phyloP scores from a whole-genome alignment of 1,140 invertebrate genomes.

The Diachasmimorpha longicaudata region DNA sequence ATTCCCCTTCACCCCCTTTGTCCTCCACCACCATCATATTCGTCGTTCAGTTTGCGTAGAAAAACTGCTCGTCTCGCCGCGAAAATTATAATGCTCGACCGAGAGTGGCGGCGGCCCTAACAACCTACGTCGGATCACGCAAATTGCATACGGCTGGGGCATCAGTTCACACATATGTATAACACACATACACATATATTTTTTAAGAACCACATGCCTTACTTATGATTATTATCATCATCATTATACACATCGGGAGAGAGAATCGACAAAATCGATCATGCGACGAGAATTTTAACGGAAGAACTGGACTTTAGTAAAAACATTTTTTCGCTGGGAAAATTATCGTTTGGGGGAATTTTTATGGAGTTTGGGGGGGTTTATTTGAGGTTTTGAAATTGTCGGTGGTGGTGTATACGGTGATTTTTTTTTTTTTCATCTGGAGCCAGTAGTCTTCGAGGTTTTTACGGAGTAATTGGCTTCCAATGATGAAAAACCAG shows the following conservation, averaged over 20 bases:
- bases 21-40: not conserved
- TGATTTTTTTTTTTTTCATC: too few species aligned
- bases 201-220: not conserved
- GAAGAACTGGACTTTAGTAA: not conserved
- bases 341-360: too few species aligned
- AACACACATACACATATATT: not conserved
- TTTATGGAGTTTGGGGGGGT: too few species aligned
- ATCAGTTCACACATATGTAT: constrained; percentile 20
- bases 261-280: constrained; percentile 7
- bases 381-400: too few species aligned
- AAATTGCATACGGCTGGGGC: constrained; percentile 30
- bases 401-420: too few species aligned
- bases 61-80: constrained; percentile 29
- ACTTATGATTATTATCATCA: constrained; percentile 12
- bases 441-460: too few species aligned
- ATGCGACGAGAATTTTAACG: not conserved
- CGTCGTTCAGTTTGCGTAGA: constrained; percentile 15
- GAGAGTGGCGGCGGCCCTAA: constrained; percentile 29
- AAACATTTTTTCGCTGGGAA: not conserved
- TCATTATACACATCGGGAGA: constrained; percentile 7
- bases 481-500: too few species aligned
- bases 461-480: too few species aligned
- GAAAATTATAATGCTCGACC: constrained; percentile 33
- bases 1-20: not conserved
- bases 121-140: constrained; percentile 28